Conservation (phyloP, 2,113 vertebrate species). For the Odobenus rosmarus region DNA sequence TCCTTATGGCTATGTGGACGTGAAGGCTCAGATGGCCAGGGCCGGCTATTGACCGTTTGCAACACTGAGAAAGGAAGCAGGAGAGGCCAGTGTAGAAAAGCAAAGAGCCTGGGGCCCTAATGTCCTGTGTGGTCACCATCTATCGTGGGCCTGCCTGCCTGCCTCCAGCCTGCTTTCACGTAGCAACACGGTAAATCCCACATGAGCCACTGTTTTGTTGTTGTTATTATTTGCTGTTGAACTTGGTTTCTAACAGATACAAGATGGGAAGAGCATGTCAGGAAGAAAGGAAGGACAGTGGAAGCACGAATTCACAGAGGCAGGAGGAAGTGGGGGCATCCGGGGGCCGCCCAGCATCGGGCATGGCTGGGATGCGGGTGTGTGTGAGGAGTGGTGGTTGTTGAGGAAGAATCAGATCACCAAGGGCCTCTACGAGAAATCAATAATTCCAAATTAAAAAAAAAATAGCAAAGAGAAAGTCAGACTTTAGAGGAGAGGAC, state of each 20-base stretch:
- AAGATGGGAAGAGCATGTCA: background rate
- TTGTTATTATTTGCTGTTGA: background rate
- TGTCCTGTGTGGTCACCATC: background rate
- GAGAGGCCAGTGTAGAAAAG: background rate
- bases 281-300: background rate
- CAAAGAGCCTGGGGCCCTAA: background rate
- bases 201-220: background rate
- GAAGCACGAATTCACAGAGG: background rate
- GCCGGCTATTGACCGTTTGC: background rate
- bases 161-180: background rate
- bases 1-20: background rate
- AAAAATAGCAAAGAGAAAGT: background rate
- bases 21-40: background rate
- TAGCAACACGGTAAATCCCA: background rate
- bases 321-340: too few relatives aligned
- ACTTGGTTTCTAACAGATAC: background rate
- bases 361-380: background rate
- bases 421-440: background rate
- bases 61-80: background rate
- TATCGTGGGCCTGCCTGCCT: background rate
- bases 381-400: rapidly evolving
- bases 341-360: background rate
- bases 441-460: background rate
- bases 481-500: background rate
- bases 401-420: background rate